A percentile compares a stretch with the other conserved stretches of the same genome.
Conservation (phyloP, 2,797 vertebrate species). For the Sebastes wilsoni region DNA sequence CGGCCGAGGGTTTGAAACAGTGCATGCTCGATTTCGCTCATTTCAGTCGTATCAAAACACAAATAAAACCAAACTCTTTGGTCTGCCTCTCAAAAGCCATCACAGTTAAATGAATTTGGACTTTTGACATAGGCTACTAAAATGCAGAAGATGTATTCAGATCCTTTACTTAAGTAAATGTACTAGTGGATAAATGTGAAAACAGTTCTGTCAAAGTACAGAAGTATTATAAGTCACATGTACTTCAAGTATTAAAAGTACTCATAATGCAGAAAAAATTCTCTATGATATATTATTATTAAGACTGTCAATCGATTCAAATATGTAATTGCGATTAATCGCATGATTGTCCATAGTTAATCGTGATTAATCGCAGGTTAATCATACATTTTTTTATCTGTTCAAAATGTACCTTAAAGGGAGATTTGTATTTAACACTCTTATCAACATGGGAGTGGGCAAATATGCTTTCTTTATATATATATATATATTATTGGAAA, state of each 20-base stretch:
- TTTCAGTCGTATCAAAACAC: slow-evolving; percentile 55
- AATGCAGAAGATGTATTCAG: neutral
- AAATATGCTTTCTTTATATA: too few relatives aligned
- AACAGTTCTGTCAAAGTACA: neutral
- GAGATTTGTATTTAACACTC: too few relatives aligned
- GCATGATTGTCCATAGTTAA: too few relatives aligned
- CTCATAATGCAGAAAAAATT: neutral
- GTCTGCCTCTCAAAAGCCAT: slow-evolving; percentile 46
- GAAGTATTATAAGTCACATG: neutral
- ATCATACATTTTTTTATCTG: too few relatives aligned
- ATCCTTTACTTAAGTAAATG: neutral
- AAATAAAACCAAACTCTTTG: slow-evolving; percentile 56
- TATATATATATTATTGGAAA: too few relatives aligned
- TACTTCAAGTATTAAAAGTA: neutral
- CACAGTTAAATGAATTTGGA: slow-evolving; percentile 36
- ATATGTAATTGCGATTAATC: too few relatives aligned
- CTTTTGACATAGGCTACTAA: slow-evolving; percentile 26
- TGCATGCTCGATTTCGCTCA: slow-evolving; percentile 47
- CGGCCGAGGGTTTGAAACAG: slow-evolving; percentile 41
- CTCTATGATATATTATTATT: neutral
- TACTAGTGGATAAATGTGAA: neutral
- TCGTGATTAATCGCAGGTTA: too few relatives aligned
- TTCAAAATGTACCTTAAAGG: too few relatives aligned
- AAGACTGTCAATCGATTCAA: too few relatives aligned
- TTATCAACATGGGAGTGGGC: too few relatives aligned